phyloP scores from a whole-genome alignment of 2,888 invertebrate genomes.

The Hydropsyche betteni region DNA sequence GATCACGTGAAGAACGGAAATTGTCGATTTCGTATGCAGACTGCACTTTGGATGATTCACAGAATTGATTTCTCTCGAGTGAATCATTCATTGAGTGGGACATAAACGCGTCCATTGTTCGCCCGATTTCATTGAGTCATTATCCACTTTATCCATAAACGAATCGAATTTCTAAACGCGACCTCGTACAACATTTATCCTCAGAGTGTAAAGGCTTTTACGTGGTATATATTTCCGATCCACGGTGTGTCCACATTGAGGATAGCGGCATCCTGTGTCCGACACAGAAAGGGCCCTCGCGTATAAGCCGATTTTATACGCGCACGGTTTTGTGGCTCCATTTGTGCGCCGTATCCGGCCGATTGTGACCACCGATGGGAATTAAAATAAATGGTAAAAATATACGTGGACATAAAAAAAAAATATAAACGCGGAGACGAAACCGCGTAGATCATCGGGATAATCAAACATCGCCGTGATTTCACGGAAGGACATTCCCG shows the following conservation, averaged over 20 bases:
- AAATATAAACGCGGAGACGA: conserved; percentile 5
- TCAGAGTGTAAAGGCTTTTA: no score
- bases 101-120: no score
- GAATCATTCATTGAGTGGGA: no score
- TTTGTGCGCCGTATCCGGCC: conserved; percentile 43
- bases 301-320: conserved; percentile 44
- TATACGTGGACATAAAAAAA: conserved; percentile 33
- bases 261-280: conserved; percentile 36
- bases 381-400: conserved; percentile 29
- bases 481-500: no score
- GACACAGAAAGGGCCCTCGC: conserved; percentile 25
- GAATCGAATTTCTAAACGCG: no score
- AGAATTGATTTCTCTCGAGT: no score
- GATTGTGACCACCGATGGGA: conserved; percentile 39
- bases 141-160: no score
- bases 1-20: no score
- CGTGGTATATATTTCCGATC: neutral
- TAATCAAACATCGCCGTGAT: neutral
- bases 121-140: no score
- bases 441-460: conserved; percentile 28
- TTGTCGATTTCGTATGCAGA: no score
- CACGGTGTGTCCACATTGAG: conserved; percentile 31
- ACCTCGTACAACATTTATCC: no score
- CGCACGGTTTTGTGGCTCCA: conserved; percentile 41
- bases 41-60: no score